Evolutionary conservation across 2,888 invertebrate genomes (phyloP).

Genomic region (Rhagonycha fulva): DNA sequence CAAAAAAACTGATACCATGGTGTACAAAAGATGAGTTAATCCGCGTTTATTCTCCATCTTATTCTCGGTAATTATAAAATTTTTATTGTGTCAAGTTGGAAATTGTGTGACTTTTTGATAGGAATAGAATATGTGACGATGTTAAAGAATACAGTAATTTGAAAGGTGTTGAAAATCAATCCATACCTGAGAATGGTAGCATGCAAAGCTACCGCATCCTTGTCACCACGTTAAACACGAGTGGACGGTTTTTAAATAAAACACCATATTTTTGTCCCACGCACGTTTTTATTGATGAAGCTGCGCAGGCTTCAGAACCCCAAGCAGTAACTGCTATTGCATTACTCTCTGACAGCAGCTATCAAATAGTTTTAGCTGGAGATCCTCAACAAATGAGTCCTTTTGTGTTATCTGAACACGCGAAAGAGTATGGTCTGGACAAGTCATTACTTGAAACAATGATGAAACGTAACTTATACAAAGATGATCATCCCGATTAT

Average conservation of each 20-base stretch:
- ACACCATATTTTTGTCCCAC: conserved; percentile 28
- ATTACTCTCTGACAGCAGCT: conserved; percentile 44
- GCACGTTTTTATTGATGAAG: conserved; percentile 74
- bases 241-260: conserved; percentile 49
- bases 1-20: conserved; percentile 49
- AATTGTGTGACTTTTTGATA: conserved; percentile 16
- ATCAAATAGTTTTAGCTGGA: conserved; percentile 69
- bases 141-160: conserved; percentile 44
- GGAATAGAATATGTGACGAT: conserved; percentile 39
- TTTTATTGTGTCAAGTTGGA: no score
- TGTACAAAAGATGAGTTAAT: conserved; percentile 46
- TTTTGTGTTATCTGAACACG: conserved; percentile 55
- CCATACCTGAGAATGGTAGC: conserved; percentile 55
- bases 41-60: conserved; percentile 55
- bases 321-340: conserved; percentile 61
- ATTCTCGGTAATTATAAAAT: conserved; percentile 45
- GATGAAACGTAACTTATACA: conserved; percentile 56
- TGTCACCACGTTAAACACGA: conserved; percentile 65
- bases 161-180: conserved; percentile 48
- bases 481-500: conserved; percentile 38
- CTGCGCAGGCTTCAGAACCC: conserved; percentile 73
- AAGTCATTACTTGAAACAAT: conserved; percentile 72
- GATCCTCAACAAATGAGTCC: conserved; percentile 78
- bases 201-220: conserved; percentile 64
- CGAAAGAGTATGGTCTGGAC: conserved; percentile 50